phyloP scores from a whole-genome alignment of 1,140 invertebrate species.

The Meloidogyne chitwoodi region DNA sequence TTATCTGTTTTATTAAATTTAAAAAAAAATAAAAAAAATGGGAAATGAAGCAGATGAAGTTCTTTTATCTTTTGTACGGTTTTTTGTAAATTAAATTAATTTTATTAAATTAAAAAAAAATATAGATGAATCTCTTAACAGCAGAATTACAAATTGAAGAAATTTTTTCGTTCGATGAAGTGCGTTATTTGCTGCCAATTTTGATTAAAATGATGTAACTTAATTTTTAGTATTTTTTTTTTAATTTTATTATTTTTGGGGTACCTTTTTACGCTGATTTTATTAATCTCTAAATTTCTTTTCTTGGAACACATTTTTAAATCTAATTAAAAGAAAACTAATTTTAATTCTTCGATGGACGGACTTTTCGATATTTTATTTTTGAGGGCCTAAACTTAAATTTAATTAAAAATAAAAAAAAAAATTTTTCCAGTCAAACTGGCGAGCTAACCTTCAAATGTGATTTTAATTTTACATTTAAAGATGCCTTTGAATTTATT shows the following conservation, averaged over 20 bases:
- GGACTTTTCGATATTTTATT: no score
- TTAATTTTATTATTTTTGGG: no score
- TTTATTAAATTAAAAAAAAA: not conserved
- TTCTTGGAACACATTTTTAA: no score
- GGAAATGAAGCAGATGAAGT: not conserved
- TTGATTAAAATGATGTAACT: not conserved
- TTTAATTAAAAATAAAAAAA: no score
- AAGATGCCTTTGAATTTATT: not conserved
- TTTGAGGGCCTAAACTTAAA: no score
- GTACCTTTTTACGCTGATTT: no score
- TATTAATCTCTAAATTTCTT: no score
- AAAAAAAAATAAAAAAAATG: not conserved
- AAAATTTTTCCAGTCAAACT: not conserved
- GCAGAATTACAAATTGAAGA: not conserved
- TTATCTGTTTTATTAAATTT: no score
- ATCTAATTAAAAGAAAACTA: no score
- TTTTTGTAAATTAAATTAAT: not conserved
- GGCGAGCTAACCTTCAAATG: not conserved
- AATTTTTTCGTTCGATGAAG: not conserved
- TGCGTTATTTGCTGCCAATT: not conserved
- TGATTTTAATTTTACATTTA: conserved; percentile 2
- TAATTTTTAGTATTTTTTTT: not conserved
- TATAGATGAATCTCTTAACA: not conserved
- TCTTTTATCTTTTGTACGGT: not conserved
- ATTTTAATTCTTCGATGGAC: no score